Base-by-base conservation (phyloP, 2,113 vertebrate species). In the Indicator indicator region DNA sequence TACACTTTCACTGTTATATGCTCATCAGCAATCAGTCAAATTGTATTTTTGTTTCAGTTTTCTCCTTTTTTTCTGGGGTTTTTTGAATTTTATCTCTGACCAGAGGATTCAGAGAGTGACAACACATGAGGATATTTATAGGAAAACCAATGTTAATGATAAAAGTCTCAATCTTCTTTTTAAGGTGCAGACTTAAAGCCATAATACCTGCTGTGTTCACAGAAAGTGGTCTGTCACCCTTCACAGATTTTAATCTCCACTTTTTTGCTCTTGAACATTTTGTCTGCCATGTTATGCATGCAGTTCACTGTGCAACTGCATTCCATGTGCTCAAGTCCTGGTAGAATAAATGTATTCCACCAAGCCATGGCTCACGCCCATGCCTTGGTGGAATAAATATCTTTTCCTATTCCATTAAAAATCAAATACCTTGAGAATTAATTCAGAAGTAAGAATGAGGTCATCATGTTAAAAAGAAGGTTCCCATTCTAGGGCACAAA, bases 371-470 rank as follows among this genome's bases (percentile, higher is more conserved):
- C 77, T 13, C 74, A 74, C 89, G 94, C 83, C 87, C 90, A 94
- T 93, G 95, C 38, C 94, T 96, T 97, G 96, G 85, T 96, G 84
- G 86, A 95, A 97, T 91, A 92, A 97, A 96, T 86, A 54, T 89
- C 36, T 93, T 89, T 96, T 96, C 93, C 89, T 90, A 73, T 78
- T 83, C 94, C 95, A 93, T 96, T 95, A 88, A 86, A 96, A 93
- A 89, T 77, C 77, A 94, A 86, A 80, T 17, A 95, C 94, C 84
- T 94, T 86, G 83, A 93, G 84, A 90, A 28, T 86, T 93, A 92
- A 96, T 93, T 96, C 90, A 90, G 86, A 89, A 86, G 91, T 81
- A 94, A 88, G 89, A 94, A 92, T 69, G 64, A 96, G 86, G 44
- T 90, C 4, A 5, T 85, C 59, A 88, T 28, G 33, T 52, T 48